These are phyloP conservation scores for Malacosoma neustria DNA, from an alignment of 2,888 invertebrate genomes.

Conservation along the genomic window DNA sequence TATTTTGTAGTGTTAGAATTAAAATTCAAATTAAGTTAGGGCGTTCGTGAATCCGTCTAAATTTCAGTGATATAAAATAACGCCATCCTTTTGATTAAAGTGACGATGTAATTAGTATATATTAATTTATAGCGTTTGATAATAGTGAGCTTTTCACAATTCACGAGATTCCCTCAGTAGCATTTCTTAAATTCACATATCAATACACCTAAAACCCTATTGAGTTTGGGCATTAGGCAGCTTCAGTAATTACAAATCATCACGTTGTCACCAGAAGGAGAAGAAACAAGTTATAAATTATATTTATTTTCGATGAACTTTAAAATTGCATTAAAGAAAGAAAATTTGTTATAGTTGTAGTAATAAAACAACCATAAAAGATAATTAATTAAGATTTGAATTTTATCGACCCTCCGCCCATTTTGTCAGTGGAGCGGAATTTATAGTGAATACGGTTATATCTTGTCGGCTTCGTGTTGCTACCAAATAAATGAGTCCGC, in stretches of 20 bases:
- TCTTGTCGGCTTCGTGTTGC: constrained; percentile 33
- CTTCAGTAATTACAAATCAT: too few species aligned
- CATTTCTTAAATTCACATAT: too few species aligned
- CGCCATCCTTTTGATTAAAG: neutral
- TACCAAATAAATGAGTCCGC: constrained; percentile 69
- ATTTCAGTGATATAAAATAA: constrained; percentile 11
- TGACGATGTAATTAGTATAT: neutral
- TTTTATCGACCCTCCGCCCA: constrained; percentile 11
- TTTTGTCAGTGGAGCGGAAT: constrained; percentile 23
- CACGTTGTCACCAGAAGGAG: too few species aligned
- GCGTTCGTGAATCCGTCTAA: constrained; percentile 18
- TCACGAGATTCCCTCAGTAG: too few species aligned
- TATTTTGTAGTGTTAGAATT: constrained; percentile 25
- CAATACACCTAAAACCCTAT: too few species aligned
- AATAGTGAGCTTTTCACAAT: too few species aligned
- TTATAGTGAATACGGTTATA: constrained; percentile 37
- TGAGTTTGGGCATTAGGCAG: too few species aligned
- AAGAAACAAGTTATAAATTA: too few species aligned
- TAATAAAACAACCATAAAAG: constrained; percentile 10
- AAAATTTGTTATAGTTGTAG: too few species aligned
- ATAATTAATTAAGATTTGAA: constrained; percentile 24
- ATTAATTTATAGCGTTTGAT: too few species aligned
- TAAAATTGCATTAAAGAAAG: too few species aligned
- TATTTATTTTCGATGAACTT: too few species aligned
- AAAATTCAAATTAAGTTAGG: constrained; percentile 26